A percentile compares a stretch with the other conserved stretches of the same genome.
Evolutionary conservation across 1,140 invertebrate species (phyloP).

Genomic region (Bombyx mandarina): DNA sequence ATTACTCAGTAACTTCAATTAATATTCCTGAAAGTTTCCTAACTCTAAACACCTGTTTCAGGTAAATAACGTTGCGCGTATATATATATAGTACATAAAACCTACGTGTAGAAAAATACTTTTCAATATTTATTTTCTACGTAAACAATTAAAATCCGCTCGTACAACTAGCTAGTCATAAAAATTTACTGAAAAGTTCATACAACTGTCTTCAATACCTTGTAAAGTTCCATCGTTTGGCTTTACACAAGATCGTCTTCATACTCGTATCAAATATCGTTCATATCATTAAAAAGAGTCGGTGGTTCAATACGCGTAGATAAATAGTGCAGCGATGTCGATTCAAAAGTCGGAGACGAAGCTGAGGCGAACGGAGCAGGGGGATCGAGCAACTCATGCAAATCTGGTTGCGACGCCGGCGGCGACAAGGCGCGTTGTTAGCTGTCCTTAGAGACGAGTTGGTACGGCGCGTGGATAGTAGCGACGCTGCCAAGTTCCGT

Average conservation of each 20-base stretch:
- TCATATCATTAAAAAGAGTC: conserved; percentile 13
- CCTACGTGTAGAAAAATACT: too few species aligned
- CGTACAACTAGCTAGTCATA: too few species aligned
- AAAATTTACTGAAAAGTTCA: too few species aligned
- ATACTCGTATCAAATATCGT: conserved; percentile 47
- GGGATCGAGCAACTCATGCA: conserved; percentile 23
- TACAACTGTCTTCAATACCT: background rate
- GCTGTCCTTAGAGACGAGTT: conserved; percentile 46
- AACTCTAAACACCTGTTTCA: too few species aligned
- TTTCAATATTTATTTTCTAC: too few species aligned
- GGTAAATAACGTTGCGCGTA: too few species aligned
- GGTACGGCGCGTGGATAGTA: conserved; percentile 55
- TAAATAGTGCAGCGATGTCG: conserved; percentile 26
- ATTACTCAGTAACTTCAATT: too few species aligned
- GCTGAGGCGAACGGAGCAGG: conserved; percentile 15
- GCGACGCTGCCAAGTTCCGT: conserved; percentile 52
- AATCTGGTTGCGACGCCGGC: conserved; percentile 16
- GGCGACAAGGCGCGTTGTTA: conserved; percentile 39
- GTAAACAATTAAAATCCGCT: too few species aligned
- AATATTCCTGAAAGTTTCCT: too few species aligned
- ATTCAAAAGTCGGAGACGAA: conserved; percentile 12
- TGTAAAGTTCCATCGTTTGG: conserved; percentile 10
- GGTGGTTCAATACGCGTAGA: conserved; percentile 18
- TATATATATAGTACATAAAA: too few species aligned
- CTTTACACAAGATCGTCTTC: conserved; percentile 56